Conservation (phyloP, 53 echinoderm and acorn worm species). For the Paracentrotus lividus region DNA sequence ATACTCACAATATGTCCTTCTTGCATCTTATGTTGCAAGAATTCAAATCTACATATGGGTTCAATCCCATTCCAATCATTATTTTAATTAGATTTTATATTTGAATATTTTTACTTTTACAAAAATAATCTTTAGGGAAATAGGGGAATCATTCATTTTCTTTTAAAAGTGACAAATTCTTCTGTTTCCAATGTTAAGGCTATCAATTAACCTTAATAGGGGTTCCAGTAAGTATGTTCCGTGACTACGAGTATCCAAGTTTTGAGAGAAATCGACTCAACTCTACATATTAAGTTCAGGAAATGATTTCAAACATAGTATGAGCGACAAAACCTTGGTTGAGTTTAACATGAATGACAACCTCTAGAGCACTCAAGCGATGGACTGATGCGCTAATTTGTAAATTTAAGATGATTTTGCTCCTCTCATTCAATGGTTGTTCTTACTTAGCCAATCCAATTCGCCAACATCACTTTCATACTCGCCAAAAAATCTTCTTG, state of each 20-base stretch:
- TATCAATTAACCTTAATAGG: neutral
- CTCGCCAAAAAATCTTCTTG: no score
- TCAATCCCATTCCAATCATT: neutral
- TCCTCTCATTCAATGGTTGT: no score
- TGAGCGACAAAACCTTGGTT: constrained; percentile 45
- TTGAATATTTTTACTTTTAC: neutral
- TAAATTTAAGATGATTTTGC: no score
- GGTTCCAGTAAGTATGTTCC: neutral
- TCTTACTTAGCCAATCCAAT: no score
- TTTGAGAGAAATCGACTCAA: neutral
- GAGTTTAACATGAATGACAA: constrained; percentile 47
- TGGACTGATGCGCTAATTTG: no score
- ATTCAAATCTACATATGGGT: neutral
- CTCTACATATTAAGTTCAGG: constrained; percentile 21
- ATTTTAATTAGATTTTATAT: neutral
- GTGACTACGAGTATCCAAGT: no score
- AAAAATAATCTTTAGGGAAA: neutral
- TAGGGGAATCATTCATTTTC: neutral
- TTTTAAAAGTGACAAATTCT: neutral
- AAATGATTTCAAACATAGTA: constrained; percentile 47
- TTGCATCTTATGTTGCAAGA: no score
- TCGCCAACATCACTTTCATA: no score
- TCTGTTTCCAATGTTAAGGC: neutral
- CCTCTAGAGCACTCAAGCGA: constrained; percentile 7
- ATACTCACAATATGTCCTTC: neutral